Conservation (phyloP, 1,140 invertebrate species). For the Armadillidium nasatum region DNA sequence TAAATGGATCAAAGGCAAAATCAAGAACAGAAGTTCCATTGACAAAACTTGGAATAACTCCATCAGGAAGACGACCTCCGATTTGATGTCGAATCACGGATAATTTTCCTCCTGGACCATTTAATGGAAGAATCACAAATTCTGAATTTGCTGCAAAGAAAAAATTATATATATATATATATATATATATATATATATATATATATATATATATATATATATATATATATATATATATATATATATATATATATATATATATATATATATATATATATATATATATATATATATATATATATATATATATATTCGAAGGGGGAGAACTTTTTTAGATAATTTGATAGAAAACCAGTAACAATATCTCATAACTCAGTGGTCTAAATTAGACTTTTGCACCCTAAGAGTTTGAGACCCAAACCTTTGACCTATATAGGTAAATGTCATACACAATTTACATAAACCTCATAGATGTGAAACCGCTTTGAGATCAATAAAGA, state of each 20-base stretch:
- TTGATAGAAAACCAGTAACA: no score
- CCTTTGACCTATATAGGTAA: no score
- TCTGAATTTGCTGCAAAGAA: constrained; percentile 67
- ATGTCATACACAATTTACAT: no score
- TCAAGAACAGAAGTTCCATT: constrained; percentile 84
- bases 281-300: constrained; percentile 3
- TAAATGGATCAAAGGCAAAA: constrained; percentile 89
- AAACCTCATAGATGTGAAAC: no score
- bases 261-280: constrained; percentile 20
- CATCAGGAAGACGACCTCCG: constrained; percentile 69
- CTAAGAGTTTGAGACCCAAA: no score
- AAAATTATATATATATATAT: constrained; percentile 20
- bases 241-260: constrained; percentile 8
- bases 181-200: constrained; percentile 7
- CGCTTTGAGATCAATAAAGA: no score
- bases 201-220: neutral
- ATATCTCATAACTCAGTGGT: no score
- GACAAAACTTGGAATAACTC: constrained; percentile 76
- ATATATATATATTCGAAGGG: constrained; percentile 22
- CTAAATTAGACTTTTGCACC: no score
- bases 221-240: neutral
- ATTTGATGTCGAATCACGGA: constrained; percentile 78
- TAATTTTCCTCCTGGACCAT: constrained; percentile 81
- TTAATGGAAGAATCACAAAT: constrained; percentile 77
- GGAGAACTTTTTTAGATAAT: no score